Percentiles rank a stretch among this genome's conserved stretches.
Conservation (phyloP, 2,888 invertebrate genomes). For the Lepidochrysops patricia region DNA sequence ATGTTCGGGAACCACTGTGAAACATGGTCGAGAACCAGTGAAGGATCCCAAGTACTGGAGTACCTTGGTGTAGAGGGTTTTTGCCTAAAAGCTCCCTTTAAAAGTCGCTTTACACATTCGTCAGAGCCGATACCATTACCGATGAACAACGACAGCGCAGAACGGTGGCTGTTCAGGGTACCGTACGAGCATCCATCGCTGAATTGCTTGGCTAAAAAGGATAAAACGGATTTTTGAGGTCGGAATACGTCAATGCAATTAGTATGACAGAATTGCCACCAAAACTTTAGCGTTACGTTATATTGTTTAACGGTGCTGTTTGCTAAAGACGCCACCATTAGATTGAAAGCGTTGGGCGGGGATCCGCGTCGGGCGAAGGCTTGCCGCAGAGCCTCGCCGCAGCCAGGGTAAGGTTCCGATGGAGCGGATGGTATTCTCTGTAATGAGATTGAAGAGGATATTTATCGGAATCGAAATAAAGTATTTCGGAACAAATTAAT, state of each 20-base stretch:
- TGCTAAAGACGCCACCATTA: conserved; percentile 24
- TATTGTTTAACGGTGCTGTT: conserved; percentile 21
- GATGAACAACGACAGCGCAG: conserved; percentile 21
- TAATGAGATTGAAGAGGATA: background rate
- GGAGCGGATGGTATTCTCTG: conserved; percentile 22
- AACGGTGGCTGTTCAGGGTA: too few species aligned
- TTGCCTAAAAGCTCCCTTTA: background rate
- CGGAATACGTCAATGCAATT: background rate
- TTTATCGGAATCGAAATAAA: conserved; percentile 17
- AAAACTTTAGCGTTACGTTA: conserved; percentile 17
- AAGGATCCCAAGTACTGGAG: background rate
- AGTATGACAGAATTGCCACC: conserved; percentile 20
- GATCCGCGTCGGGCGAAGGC: conserved; percentile 16
- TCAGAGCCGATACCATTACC: background rate
- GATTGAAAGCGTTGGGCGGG: conserved; percentile 13
- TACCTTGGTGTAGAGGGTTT: background rate
- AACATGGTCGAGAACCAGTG: background rate
- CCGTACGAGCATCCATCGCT: background rate
- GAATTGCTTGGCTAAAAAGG: conserved; percentile 14
- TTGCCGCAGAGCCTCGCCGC: conserved; percentile 24
- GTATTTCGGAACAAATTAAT: conserved; percentile 19
- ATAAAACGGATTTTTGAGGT: background rate
- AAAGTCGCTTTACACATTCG: background rate
- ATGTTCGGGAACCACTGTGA: conserved; percentile 10
- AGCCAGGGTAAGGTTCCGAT: conserved; percentile 26